Evolutionary conservation across 92 coral and sea anemone species (phyloP).

Genomic region (Porites divaricata): DNA sequence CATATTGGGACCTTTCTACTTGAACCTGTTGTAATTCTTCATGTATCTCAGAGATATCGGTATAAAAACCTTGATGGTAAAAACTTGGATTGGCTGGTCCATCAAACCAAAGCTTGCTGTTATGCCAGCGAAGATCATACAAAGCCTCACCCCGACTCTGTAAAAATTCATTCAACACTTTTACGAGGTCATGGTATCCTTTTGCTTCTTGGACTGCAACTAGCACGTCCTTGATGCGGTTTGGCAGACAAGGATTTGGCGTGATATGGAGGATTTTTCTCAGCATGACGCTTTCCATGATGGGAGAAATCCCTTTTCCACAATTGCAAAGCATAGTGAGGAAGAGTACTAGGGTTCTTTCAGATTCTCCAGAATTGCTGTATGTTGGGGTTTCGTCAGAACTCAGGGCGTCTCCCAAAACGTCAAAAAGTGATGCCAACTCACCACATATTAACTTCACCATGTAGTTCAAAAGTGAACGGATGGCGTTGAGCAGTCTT

Average conservation of each 20-base stretch:
- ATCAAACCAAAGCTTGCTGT: constrained; percentile 10
- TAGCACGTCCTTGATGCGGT: constrained; percentile 60
- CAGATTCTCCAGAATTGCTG: constrained; percentile 52
- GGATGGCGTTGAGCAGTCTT: constrained; percentile 13
- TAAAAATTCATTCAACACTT: constrained; percentile 56
- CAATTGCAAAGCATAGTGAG: constrained; percentile 82
- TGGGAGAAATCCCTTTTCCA: constrained; percentile 58
- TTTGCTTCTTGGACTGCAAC: constrained; percentile 50
- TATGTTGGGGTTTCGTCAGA: neutral
- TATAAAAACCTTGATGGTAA: constrained; percentile 37
- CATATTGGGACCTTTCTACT: neutral
- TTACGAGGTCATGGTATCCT: constrained; percentile 62
- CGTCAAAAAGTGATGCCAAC: constrained; percentile 36
- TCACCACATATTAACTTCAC: constrained; percentile 63
- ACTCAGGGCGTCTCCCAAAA: constrained; percentile 52
- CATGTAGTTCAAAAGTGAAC: constrained; percentile 49
- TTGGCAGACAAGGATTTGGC: constrained; percentile 39
- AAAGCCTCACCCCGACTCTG: constrained; percentile 63
- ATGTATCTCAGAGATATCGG: constrained; percentile 31
- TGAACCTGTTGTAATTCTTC: neutral
- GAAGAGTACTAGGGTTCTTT: constrained; percentile 59
- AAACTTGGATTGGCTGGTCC: constrained; percentile 29
- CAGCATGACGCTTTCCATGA: constrained; percentile 54
- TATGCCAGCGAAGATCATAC: constrained; percentile 74
- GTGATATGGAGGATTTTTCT: constrained; percentile 32